Conservation (phyloP, 1,140 invertebrate genomes). For the Musca vetustissima region DNA sequence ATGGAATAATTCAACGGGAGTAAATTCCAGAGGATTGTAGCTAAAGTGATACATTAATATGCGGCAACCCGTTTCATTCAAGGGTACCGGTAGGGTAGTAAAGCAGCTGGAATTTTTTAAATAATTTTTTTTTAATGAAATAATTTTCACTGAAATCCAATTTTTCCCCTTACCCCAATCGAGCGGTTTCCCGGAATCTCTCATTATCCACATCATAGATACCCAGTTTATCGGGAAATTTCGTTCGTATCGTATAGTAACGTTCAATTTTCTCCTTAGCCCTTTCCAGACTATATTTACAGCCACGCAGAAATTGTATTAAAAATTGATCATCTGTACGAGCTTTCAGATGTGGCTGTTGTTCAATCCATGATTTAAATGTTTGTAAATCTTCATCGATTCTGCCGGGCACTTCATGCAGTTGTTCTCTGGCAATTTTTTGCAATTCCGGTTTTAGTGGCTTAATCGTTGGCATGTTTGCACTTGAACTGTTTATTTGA, state of each 20-base stretch:
- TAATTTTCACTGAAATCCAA: too few species aligned
- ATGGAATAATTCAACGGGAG: too few species aligned
- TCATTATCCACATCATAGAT: not conserved
- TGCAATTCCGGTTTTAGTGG: too few species aligned
- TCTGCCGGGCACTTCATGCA: too few species aligned
- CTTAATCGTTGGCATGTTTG: too few species aligned
- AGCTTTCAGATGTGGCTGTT: conserved; percentile 33
- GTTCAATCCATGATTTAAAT: too few species aligned
- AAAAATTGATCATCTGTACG: conserved; percentile 61
- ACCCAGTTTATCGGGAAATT: not conserved
- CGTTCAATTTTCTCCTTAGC: conserved; percentile 64
- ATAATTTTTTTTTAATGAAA: too few species aligned
- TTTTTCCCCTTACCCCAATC: not conserved
- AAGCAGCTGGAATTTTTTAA: not conserved
- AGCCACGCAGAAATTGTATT: conserved; percentile 62
- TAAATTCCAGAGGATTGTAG: too few species aligned
- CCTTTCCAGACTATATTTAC: conserved; percentile 66
- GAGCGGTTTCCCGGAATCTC: not conserved
- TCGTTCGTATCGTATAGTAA: conserved; percentile 31
- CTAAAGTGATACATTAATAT: conserved; percentile 20
- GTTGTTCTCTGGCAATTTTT: too few species aligned
- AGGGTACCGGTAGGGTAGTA: not conserved
- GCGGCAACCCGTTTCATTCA: conserved; percentile 31
- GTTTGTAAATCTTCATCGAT: too few species aligned
- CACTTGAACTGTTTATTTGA: too few species aligned